Evolutionary conservation across 2,113 vertebrate genomes (phyloP).

Genomic region (Quiscalus mexicanus): DNA sequence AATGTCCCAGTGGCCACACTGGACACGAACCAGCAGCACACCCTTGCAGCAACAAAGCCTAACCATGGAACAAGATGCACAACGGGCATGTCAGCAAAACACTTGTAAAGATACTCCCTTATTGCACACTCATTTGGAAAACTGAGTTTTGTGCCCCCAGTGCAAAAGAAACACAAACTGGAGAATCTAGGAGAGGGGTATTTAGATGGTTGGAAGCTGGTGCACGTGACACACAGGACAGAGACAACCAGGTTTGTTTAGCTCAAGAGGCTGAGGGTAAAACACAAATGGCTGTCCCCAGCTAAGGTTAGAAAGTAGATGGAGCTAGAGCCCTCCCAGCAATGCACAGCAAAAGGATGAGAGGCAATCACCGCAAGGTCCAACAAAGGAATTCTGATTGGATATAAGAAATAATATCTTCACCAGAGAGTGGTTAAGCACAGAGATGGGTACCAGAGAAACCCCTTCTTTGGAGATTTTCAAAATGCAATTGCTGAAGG

Average conservation of each 20-base stretch:
- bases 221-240: neutral
- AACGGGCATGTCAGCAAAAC: accelerated
- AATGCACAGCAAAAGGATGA: neutral
- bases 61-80: neutral
- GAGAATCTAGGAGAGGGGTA: neutral
- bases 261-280: neutral
- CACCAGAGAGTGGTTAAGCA: neutral
- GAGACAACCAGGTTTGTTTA: neutral
- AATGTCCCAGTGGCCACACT: neutral
- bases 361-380: neutral
- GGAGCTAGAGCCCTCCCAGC: neutral
- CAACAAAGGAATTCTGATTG: neutral
- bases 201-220: neutral
- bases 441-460: neutral
- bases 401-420: neutral
- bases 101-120: neutral
- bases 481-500: neutral
- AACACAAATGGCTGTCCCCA: neutral
- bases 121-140: neutral
- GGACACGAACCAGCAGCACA: neutral
- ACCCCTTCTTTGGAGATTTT: neutral
- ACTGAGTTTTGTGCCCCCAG: neutral
- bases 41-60: accelerated
- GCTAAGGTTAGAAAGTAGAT: neutral
- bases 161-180: neutral